phyloP scores from a whole-genome alignment of 2,888 invertebrate species.

The Ceriagrion tenellum region DNA sequence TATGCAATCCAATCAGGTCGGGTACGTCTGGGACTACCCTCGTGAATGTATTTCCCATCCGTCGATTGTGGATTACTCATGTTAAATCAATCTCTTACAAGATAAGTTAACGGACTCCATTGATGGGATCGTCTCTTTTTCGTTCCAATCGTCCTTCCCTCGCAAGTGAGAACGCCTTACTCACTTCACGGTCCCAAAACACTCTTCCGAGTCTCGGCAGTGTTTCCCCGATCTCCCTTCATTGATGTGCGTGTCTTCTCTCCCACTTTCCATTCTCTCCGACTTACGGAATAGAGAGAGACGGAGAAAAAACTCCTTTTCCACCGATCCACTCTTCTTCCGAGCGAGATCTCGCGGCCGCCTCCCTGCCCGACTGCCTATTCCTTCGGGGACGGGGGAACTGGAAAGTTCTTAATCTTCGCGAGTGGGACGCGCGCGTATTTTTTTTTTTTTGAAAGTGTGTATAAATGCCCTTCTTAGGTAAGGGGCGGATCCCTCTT shows the following conservation, averaged over 20 bases:
- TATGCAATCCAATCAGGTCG: too few species aligned
- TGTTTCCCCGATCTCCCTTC: not conserved
- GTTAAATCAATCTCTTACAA: not conserved
- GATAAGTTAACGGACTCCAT: not conserved
- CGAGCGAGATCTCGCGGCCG: not conserved
- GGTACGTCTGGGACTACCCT: too few species aligned
- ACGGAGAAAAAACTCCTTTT: not conserved
- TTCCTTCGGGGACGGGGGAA: not conserved
- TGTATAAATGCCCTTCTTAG: conserved; percentile 8
- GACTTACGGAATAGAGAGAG: not conserved
- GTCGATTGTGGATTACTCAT: too few species aligned
- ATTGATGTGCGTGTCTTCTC: not conserved
- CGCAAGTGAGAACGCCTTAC: not conserved
- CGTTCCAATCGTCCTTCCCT: not conserved
- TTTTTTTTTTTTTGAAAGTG: not conserved
- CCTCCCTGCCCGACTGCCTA: not conserved
- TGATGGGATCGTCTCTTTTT: not conserved
- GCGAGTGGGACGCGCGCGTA: not conserved
- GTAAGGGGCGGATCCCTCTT: not conserved
- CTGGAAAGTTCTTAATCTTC: conserved; percentile 23
- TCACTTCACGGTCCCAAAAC: not conserved
- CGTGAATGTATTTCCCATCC: too few species aligned
- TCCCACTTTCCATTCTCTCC: not conserved
- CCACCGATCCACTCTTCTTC: not conserved
- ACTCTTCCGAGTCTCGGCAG: not conserved